Conservation (phyloP, 2,113 vertebrate genomes). For the Procavia capensis region DNA sequence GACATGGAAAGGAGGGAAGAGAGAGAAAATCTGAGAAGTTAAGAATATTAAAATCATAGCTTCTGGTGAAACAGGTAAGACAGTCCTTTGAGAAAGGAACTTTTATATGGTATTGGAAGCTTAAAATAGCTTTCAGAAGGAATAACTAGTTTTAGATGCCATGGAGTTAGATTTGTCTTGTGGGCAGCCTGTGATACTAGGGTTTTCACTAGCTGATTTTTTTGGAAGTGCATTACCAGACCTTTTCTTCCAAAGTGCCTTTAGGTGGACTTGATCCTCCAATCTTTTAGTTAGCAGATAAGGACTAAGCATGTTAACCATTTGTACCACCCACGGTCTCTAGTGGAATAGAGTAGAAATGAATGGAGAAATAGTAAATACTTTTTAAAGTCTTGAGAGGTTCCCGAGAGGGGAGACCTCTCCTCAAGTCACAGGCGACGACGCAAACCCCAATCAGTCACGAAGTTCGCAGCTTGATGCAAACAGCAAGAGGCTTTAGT, state of each 20-base stretch:
- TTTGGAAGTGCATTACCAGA: too few species aligned
- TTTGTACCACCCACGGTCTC: too few species aligned
- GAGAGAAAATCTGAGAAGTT: not conserved
- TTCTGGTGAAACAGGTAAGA: not conserved
- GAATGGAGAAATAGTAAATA: conserved; percentile 14
- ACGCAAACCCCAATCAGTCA: too few species aligned
- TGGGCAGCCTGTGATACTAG: not conserved
- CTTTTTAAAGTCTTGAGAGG: conserved; percentile 4
- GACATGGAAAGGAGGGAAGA: not conserved
- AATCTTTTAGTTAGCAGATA: too few species aligned
- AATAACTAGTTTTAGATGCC: not conserved
- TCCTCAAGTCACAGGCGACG: too few species aligned
- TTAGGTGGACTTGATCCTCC: too few species aligned
- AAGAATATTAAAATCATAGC: not conserved
- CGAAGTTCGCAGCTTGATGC: too few species aligned
- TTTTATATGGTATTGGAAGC: not conserved
- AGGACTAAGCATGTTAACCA: too few species aligned
- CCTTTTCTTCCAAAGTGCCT: too few species aligned
- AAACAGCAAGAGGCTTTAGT: too few species aligned
- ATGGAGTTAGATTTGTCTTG: not conserved
- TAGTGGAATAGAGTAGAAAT: not conserved
- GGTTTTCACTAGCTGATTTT: not conserved
- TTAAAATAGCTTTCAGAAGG: not conserved
- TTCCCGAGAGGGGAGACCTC: too few species aligned
- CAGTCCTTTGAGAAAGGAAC: not conserved